Percentiles rank a stretch among this genome's conserved stretches.
phyloP scores from a whole-genome alignment of 2,797 vertebrate species.

The Hoplostethus atlanticus region DNA sequence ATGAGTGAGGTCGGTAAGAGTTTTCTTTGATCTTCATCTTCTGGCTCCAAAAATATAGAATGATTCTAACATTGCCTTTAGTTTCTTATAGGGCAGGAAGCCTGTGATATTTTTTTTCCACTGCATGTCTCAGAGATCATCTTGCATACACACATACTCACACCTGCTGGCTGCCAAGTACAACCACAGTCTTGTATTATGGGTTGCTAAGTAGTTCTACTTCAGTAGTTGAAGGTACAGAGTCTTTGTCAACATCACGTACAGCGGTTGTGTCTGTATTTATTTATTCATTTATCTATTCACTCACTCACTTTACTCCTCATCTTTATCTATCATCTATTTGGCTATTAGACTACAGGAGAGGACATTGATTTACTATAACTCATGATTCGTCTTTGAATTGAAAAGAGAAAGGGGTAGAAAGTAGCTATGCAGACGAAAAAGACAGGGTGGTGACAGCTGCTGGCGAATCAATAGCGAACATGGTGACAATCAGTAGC shows the following conservation, averaged over 20 bases:
- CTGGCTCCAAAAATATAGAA: slow-evolving; percentile 6
- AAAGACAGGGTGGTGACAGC: slow-evolving; percentile 46
- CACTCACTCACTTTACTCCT: slow-evolving; percentile 18
- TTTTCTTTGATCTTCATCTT: slow-evolving; percentile 38
- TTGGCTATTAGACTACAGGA: slow-evolving; percentile 65
- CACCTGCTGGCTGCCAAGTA: slow-evolving; percentile 12
- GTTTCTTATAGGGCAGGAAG: not conserved
- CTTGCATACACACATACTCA: slow-evolving; percentile 7
- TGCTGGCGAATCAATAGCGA: slow-evolving; percentile 67
- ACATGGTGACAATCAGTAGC: slow-evolving; percentile 52
- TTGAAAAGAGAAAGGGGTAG: slow-evolving; percentile 32
- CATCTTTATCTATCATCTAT: slow-evolving; percentile 32
- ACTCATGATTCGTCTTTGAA: slow-evolving; percentile 60
- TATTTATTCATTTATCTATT: slow-evolving; percentile 24
- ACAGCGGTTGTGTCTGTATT: slow-evolving; percentile 3
- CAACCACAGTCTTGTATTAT: slow-evolving; percentile 4
- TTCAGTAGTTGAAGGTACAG: slow-evolving; percentile 1
- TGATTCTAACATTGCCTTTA: not conserved
- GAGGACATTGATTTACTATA: slow-evolving; percentile 61
- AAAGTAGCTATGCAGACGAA: slow-evolving; percentile 52
- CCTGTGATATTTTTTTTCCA: too few species aligned
- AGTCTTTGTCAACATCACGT: not conserved
- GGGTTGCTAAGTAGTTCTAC: slow-evolving; percentile 18
- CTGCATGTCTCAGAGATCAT: too few species aligned
- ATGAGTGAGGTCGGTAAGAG: slow-evolving; percentile 26